Evolutionary conservation across 2,888 invertebrate species (phyloP).

Genomic region (Digitonthophagus gazella): DNA sequence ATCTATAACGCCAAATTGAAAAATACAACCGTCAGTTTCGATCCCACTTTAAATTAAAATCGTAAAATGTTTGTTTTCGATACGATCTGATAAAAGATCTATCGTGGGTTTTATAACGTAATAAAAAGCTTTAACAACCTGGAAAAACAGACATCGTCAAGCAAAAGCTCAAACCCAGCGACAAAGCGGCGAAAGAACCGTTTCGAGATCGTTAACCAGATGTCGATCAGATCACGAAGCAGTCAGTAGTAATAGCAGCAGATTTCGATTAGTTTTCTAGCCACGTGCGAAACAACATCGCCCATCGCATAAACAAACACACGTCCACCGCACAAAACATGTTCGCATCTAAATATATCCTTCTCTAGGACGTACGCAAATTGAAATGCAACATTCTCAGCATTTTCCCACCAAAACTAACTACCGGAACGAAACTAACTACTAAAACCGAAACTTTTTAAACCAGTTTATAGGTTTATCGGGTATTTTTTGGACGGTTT

Average conservation of each 20-base stretch:
- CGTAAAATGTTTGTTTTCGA: too few species aligned
- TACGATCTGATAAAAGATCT: too few species aligned
- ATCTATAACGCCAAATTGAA: not conserved
- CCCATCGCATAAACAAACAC: constrained; percentile 8
- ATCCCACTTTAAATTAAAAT: not conserved
- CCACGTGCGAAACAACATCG: constrained; percentile 12
- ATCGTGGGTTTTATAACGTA: too few species aligned
- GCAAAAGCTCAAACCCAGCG: not conserved
- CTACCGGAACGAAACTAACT: constrained; percentile 1
- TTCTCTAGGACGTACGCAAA: constrained; percentile 18
- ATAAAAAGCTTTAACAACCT: too few species aligned
- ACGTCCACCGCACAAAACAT: constrained; percentile 8
- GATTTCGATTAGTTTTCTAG: not conserved
- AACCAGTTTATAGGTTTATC: not conserved
- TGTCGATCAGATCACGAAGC: too few species aligned
- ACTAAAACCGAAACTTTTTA: not conserved
- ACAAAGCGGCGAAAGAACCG: not conserved
- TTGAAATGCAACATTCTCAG: constrained; percentile 21
- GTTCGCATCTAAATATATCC: constrained; percentile 9
- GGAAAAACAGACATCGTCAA: constrained; percentile 5
- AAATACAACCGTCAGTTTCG: not conserved
- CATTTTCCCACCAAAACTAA: constrained; percentile 7
- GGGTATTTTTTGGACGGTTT: not conserved
- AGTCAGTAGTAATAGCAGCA: too few species aligned
- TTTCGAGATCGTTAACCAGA: too few species aligned